phyloP scores from a whole-genome alignment of 2,797 vertebrate species.

The Anomalospiza imberbis region DNA sequence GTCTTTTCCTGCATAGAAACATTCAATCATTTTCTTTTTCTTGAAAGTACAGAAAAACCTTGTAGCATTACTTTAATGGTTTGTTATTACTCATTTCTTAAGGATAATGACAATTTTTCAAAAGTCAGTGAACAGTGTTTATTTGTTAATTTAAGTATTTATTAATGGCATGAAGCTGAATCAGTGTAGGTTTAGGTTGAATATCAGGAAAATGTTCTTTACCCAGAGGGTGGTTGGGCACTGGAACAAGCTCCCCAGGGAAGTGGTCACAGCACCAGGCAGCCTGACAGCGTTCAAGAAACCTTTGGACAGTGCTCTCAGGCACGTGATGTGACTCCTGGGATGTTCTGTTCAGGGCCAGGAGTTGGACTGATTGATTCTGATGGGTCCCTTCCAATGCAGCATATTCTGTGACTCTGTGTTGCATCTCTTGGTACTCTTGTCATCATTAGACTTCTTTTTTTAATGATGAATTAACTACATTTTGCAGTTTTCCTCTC shows the following conservation, averaged over 20 bases:
- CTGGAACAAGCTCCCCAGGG: not conserved
- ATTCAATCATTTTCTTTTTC: not conserved
- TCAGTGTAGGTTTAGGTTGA: not conserved
- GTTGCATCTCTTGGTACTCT: not conserved
- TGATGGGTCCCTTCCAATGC: not conserved
- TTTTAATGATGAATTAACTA: not conserved
- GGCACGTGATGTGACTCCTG: not conserved
- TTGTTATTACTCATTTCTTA: not conserved
- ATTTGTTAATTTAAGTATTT: not conserved
- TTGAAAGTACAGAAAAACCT: not conserved
- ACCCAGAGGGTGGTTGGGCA: not conserved
- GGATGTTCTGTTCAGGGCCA: not conserved
- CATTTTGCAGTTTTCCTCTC: not conserved
- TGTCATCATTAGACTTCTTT: not conserved
- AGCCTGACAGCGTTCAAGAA: not conserved
- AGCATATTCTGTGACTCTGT: not conserved
- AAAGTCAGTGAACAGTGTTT: not conserved
- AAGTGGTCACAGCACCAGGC: not conserved
- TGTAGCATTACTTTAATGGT: not conserved
- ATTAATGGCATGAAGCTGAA: not conserved
- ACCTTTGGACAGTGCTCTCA: fast-evolving
- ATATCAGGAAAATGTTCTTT: not conserved
- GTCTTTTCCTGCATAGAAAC: not conserved
- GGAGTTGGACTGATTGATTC: not conserved
- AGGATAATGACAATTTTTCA: not conserved